A percentile compares a stretch with the other conserved stretches of the same genome.
These are phyloP conservation scores for Mus caroli DNA, from an alignment of 2,797 vertebrate species.

Conservation along the genomic window DNA sequence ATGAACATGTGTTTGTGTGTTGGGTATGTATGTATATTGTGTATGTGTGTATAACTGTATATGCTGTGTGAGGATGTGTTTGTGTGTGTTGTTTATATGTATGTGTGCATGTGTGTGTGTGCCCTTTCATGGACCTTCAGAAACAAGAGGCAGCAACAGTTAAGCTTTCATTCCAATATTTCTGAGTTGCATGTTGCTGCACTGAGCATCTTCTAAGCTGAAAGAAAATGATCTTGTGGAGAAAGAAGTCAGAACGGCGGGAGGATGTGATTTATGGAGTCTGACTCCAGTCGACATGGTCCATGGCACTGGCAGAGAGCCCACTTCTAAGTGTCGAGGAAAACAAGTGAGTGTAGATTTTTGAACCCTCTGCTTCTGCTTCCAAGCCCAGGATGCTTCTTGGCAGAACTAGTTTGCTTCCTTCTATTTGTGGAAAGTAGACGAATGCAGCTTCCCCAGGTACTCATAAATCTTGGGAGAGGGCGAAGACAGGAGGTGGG, in stretches of 20 bases:
- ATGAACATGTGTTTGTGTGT: not conserved
- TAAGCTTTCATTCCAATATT: not conserved
- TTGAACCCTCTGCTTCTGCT: not conserved
- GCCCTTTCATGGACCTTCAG: not conserved
- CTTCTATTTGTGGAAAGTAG: conserved; percentile 41
- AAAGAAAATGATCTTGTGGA: not conserved
- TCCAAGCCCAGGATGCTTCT: not conserved
- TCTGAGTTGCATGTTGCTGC: not conserved
- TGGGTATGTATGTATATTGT: not conserved
- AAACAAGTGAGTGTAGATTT: not conserved
- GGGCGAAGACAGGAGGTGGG: not conserved
- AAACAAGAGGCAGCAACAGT: not conserved
- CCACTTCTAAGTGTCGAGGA: not conserved
- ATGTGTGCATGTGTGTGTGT: not conserved
- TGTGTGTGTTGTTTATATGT: not conserved
- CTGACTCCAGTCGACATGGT: not conserved
- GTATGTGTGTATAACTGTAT: not conserved
- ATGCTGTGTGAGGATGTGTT: too few relatives aligned
- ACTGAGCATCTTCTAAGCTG: not conserved
- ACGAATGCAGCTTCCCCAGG: not conserved
- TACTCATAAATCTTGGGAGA: not conserved
- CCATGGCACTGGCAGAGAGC: not conserved
- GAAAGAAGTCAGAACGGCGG: not conserved
- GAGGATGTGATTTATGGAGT: not conserved
- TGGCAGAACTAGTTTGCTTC: not conserved